Conservation (phyloP, 2,113 vertebrate genomes). For the Platichthys stellatus region DNA sequence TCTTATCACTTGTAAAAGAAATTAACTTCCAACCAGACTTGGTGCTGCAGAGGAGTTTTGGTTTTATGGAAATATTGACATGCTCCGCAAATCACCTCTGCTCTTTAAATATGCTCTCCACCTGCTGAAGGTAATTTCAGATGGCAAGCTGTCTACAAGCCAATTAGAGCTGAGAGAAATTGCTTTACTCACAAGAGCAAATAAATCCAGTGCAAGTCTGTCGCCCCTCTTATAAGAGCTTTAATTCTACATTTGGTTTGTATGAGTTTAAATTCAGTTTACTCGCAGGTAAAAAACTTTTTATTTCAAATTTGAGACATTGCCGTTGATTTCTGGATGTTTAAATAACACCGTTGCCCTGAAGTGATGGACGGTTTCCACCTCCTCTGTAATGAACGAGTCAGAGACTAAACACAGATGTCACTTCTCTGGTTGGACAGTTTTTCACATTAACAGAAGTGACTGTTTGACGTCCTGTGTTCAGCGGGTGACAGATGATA, state of each 20-base stretch:
- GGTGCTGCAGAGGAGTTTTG: background rate
- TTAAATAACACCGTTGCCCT: background rate
- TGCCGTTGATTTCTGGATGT: background rate
- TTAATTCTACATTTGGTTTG: slow-evolving; percentile 6
- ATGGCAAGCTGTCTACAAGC: background rate
- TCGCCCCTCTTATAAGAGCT: background rate
- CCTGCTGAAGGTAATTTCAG: background rate
- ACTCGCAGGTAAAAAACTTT: background rate
- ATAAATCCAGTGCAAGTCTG: background rate
- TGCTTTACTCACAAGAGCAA: background rate
- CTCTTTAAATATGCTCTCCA: background rate
- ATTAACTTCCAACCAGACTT: background rate
- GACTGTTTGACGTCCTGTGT: background rate
- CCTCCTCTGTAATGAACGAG: background rate
- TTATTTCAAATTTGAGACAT: background rate
- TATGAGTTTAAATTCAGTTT: slow-evolving; percentile 19
- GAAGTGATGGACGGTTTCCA: background rate
- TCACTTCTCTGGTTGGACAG: background rate
- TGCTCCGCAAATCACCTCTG: background rate
- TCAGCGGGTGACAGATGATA: background rate
- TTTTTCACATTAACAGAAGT: slow-evolving; percentile 2
- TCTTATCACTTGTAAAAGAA: background rate
- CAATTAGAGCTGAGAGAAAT: background rate
- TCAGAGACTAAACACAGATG: background rate
- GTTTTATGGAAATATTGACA: background rate